Evolutionary conservation across 2,888 invertebrate species (phyloP), one percentile per base, ranked within the genome.

Genomic region (Rhagophthalmus giganteus): DNA sequence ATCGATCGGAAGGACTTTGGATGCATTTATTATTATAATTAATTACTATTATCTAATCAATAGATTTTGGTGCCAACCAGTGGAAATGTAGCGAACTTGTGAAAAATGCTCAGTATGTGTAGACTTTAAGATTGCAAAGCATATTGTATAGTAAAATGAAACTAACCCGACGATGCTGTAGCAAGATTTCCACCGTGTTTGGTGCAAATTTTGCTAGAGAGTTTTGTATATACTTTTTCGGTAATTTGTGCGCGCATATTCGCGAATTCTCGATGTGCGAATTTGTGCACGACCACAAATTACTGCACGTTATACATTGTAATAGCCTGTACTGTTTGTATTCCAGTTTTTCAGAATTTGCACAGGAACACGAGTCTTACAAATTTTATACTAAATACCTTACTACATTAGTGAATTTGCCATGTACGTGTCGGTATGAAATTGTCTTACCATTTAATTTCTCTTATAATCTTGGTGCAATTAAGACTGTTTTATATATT

Each of bases 401-500:
- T 33, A 32, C 26, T 45, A 37, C 30, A 44, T 40, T 35, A 46
- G 40, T 40, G 28, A 41, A 38, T 54, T 38, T 30, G 48, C 53
- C 32, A 33, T 54, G 44, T 49, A 40, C 31, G 49, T 42, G 37
- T 49, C 40, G 31, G 40, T 48, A 44, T 25, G 26, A 32, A 46
- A 31, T 33, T 45, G 26, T 39, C n/a, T 48, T 34, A 35, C 25
- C 12, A 3, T 35, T 34, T 47, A n/a, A 51, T 56, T 57, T 57
- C 55, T 52, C 57, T 54, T 46, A 57, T 57, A 54, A 48, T 59
- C 67, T 69, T 69, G 71, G 73, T 74, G 74, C 73, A 74, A 74
- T 74, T 58, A 73, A 74, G 73, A 74, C 73, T 73, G 73, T 70
- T n/a, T n/a, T 70, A 67, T 69, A 58, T 64, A 66, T 54, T 35